phyloP scores from a whole-genome alignment of 2,113 vertebrate genomes.

The Pagrus major region DNA sequence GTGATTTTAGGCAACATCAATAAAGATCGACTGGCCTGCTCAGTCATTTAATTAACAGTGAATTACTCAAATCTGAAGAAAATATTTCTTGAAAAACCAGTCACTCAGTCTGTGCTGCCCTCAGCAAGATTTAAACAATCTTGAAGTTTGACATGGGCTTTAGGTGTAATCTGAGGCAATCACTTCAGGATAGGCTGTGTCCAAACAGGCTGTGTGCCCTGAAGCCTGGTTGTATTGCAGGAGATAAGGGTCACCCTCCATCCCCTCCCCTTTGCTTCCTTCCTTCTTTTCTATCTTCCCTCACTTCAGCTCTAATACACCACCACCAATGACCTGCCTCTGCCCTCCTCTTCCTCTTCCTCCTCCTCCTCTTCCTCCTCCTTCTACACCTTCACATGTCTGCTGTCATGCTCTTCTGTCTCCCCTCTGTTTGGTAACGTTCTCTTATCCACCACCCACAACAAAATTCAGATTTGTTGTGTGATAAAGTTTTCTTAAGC shows the following conservation, averaged over 20 bases:
- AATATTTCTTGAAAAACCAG: background rate
- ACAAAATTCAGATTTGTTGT: conserved; percentile 13
- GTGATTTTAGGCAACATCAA: background rate
- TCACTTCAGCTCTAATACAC: conserved; percentile 17
- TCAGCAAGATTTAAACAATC: conserved; percentile 5
- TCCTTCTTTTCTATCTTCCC: conserved; percentile 19
- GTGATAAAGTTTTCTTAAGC: conserved; percentile 6
- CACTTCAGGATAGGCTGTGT: conserved; percentile 47
- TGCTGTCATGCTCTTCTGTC: background rate
- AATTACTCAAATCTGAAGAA: background rate
- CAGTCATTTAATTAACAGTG: background rate
- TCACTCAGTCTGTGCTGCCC: background rate
- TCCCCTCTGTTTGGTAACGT: background rate
- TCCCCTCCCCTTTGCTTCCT: conserved; percentile 33
- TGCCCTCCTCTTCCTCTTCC: background rate
- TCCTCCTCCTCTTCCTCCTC: background rate
- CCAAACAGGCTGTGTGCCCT: conserved; percentile 59
- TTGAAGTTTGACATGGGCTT: conserved; percentile 18
- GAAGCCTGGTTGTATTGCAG: conserved; percentile 39
- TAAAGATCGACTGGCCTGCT: background rate
- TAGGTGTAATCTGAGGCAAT: conserved; percentile 35
- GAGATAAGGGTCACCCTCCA: conserved; percentile 42
- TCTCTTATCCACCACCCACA: background rate
- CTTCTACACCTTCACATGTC: background rate
- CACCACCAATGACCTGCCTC: conserved; percentile 11